Percentiles rank a stretch among this genome's conserved stretches.
Conservation (phyloP, 2,113 vertebrate genomes). For the Tinamus guttatus region DNA sequence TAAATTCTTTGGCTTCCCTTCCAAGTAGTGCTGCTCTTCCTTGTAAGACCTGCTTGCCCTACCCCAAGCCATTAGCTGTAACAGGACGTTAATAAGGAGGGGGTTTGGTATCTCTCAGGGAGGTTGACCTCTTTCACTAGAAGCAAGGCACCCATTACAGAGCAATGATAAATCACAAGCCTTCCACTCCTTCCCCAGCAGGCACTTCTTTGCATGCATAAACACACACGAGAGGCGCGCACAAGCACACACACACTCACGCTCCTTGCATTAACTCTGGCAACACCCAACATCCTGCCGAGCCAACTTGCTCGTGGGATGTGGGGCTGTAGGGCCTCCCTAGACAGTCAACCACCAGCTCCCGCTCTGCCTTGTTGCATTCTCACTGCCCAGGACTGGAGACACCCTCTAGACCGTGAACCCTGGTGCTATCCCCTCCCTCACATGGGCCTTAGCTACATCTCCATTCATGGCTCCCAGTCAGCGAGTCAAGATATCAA, state of each 20-base stretch:
- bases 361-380: neutral
- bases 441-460: neutral
- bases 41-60: conserved; percentile 79
- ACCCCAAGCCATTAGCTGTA: conserved; percentile 80
- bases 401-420: neutral
- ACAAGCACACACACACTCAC: neutral
- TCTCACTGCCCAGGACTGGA: neutral
- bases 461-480: rapidly evolving
- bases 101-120: conserved; percentile 76
- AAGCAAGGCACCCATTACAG: conserved; percentile 79
- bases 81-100: conserved; percentile 81
- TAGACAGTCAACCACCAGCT: neutral
- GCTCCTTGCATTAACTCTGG: conserved; percentile 30
- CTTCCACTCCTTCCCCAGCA: conserved; percentile 74
- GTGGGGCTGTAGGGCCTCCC: neutral
- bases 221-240: conserved; percentile 16
- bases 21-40: conserved; percentile 70
- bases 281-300: conserved; percentile 37
- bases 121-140: conserved; percentile 76
- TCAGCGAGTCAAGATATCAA: neutral
- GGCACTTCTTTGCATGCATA: conserved; percentile 77
- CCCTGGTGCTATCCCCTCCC: neutral
- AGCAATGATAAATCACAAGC: conserved; percentile 81
- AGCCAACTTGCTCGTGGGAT: rapidly evolving
- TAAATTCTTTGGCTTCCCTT: conserved; percentile 75